These are phyloP conservation scores for Coptodon bakossiorum DNA, from an alignment of 2,113 vertebrate species.

Conservation along the genomic window DNA sequence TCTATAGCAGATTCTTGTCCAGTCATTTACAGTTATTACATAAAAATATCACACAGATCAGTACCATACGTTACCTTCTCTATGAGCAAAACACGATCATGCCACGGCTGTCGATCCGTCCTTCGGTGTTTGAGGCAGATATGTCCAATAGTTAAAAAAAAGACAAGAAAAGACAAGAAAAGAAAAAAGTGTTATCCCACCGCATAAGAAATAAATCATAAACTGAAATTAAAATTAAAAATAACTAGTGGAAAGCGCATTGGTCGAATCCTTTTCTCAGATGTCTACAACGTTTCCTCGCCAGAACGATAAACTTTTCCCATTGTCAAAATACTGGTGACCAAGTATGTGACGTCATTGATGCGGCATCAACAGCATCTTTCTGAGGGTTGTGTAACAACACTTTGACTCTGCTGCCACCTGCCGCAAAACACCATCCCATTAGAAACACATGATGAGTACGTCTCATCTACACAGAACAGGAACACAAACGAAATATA, in stretches of 20 bases:
- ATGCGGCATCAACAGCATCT: neutral
- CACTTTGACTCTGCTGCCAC: neutral
- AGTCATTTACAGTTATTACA: neutral
- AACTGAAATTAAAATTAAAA: neutral
- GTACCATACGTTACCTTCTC: conserved; percentile 28
- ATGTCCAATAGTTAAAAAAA: neutral
- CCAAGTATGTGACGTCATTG: conserved; percentile 4
- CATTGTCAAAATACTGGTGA: neutral
- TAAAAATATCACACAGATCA: neutral
- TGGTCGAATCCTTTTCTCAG: neutral
- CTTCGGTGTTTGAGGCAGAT: neutral
- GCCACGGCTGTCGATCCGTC: conserved; percentile 22
- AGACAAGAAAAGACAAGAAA: neutral
- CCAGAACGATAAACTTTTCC: neutral
- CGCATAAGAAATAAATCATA: neutral
- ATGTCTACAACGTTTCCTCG: neutral
- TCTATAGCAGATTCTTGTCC: neutral
- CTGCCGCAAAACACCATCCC: neutral
- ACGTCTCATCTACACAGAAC: neutral
- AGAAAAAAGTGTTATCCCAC: neutral
- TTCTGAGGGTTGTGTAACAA: neutral
- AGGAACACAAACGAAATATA: neutral
- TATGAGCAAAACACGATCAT: neutral
- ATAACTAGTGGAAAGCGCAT: neutral
- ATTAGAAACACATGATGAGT: neutral